Base-by-base conservation (phyloP, 2,888 invertebrate species). In the Elmis aenea region DNA sequence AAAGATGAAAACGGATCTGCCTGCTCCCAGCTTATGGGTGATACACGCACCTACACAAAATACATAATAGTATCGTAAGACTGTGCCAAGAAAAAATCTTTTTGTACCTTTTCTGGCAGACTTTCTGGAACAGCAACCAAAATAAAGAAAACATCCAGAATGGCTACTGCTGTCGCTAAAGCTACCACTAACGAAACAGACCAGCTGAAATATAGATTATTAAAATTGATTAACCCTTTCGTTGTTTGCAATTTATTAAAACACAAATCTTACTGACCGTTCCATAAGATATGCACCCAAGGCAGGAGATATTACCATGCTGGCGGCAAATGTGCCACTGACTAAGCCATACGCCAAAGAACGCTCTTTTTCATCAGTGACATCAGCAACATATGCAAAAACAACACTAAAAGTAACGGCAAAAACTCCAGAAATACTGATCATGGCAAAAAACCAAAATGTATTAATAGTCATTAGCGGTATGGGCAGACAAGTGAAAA, bases 401-500 rank as follows among this genome's bases (percentile, higher is more conserved):
- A 99, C 96, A 36, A 99, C 96, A 55, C 95, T 95, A 73, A 99
- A 99, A 28, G 99, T 99, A 48, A 99, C 99, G 34, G 97, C 93
- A 72, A 99, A 99, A 52, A 97, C 87, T 44, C 99, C 99, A 55
- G 94, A 95, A 67, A 99, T 91, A 64, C 94, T 94, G 72, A 97
- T 92, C 86, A 97, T 90, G 40, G 96, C 94, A 72, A 99, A 99
- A 71, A 97, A 99, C 64, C 67, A 67, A 46, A 67, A 97, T 28
- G 97, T 94, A 73, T 96, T 97, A 65, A 99, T 87, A 61, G 91
- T 92, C 92, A 99, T 96, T 43, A 99, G 77, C 33, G 99, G 99
- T 66, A 99, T 97, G 32, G 99, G 99, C 54, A 90, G 88, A 72
- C 99, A 99, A 21, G 99, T 99, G 72, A 96, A 96, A 70, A 96